phyloP scores from a whole-genome alignment of 1,140 invertebrate species.

The Drosophila murphyi region DNA sequence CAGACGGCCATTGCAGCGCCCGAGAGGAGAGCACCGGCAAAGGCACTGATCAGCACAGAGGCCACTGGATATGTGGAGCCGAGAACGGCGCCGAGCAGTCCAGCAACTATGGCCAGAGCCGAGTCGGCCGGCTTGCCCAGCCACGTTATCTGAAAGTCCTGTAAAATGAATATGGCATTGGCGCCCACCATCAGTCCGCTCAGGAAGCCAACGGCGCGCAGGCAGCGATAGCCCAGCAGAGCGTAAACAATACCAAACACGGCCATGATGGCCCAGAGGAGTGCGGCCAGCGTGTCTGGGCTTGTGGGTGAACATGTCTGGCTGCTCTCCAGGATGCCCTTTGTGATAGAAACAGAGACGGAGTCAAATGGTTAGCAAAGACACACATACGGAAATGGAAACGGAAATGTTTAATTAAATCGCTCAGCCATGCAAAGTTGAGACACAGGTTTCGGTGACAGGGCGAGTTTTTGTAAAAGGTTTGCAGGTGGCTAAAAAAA shows the following conservation, averaged over 20 bases:
- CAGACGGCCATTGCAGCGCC: constrained; percentile 82
- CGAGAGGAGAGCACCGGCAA: constrained; percentile 77
- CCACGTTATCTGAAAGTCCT: constrained; percentile 77
- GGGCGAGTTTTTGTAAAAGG: neutral
- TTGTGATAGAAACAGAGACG: constrained; percentile 2
- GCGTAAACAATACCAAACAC: constrained; percentile 87
- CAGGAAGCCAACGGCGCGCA: constrained; percentile 95
- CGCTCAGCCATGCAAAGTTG: constrained; percentile 14
- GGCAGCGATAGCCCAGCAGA: constrained; percentile 91
- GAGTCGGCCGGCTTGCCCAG: constrained; percentile 82
- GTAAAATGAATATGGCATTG: constrained; percentile 82
- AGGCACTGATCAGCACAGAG: constrained; percentile 79
- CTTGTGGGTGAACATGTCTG: constrained; percentile 73
- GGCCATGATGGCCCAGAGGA: constrained; percentile 82
- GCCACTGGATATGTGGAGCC: constrained; percentile 83
- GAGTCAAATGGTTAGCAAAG: too few relatives aligned
- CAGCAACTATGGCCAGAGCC: constrained; percentile 79
- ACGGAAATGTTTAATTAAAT: constrained; percentile 21
- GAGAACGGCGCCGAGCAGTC: constrained; percentile 75
- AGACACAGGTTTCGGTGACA: neutral
- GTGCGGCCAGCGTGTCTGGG: constrained; percentile 75
- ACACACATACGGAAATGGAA: neutral
- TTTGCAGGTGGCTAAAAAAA: too few relatives aligned
- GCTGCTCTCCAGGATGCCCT: constrained; percentile 80
- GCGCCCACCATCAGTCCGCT: constrained; percentile 94